Evolutionary conservation across 2,797 vertebrate species (phyloP).

Genomic region (Esox lucius): DNA sequence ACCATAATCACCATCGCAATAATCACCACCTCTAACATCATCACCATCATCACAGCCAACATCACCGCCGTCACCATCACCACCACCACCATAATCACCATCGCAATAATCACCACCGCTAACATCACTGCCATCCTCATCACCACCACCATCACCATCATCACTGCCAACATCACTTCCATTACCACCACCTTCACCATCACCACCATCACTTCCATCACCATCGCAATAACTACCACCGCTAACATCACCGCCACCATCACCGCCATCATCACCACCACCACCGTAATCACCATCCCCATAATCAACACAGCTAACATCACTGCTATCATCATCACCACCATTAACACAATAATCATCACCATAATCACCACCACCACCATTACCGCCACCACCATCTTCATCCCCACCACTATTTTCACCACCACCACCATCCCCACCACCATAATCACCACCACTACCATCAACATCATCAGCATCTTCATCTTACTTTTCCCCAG

Average conservation of each 20-base stretch:
- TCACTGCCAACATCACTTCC: slow-evolving; percentile 23
- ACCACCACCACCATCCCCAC: not conserved
- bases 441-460: not conserved
- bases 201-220: slow-evolving; percentile 5
- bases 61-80: slow-evolving; percentile 17
- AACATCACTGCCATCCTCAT: not conserved
- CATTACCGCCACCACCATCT: slow-evolving; percentile 33
- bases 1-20: slow-evolving; percentile 11
- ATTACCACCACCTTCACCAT: not conserved
- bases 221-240: not conserved
- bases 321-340: slow-evolving; percentile 17
- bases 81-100: slow-evolving; percentile 37
- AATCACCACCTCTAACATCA: not conserved
- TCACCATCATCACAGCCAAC: slow-evolving; percentile 33
- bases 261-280: not conserved
- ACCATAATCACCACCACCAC: not conserved
- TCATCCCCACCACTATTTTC: slow-evolving; percentile 31
- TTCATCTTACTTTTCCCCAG: not conserved
- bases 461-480: not conserved
- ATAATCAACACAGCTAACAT: slow-evolving; percentile 32
- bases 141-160: not conserved
- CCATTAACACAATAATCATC: not conserved
- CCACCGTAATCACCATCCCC: not conserved
- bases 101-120: not conserved
- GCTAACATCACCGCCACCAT: not conserved